Conservation (phyloP, 2,797 vertebrate species). For the Sebastes nivosus region DNA sequence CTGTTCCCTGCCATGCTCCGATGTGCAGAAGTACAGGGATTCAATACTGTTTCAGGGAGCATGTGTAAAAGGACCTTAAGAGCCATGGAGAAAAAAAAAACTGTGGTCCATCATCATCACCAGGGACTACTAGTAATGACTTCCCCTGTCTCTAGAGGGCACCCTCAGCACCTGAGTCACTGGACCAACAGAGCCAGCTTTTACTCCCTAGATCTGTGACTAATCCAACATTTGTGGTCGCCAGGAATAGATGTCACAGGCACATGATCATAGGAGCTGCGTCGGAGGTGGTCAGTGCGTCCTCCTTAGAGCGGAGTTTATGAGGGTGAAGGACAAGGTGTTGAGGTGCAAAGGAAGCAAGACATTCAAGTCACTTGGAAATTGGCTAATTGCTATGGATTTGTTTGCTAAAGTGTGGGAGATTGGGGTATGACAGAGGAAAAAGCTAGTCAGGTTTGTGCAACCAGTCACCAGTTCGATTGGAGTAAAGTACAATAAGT, state of each 20-base stretch:
- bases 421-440: not conserved
- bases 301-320: constrained; percentile 49
- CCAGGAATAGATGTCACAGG: constrained; percentile 76
- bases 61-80: constrained; percentile 52
- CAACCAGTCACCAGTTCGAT: not conserved
- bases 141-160: constrained; percentile 74
- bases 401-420: constrained; percentile 9
- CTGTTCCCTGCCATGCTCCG: constrained; percentile 71
- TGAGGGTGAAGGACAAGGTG: constrained; percentile 32
- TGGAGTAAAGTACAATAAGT: not conserved
- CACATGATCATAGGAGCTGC: constrained; percentile 68
- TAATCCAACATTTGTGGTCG: constrained; percentile 64
- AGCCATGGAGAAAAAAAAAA: constrained; percentile 2
- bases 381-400: constrained; percentile 26
- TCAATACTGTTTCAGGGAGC: constrained; percentile 61
- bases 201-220: constrained; percentile 46
- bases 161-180: constrained; percentile 73
- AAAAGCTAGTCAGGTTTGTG: not conserved
- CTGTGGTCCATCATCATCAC: constrained; percentile 16
- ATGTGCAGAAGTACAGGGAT: constrained; percentile 60
- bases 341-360: constrained; percentile 35
- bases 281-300: constrained; percentile 57
- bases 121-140: constrained; percentile 55
- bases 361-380: constrained; percentile 46
- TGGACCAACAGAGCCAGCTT: constrained; percentile 37